Evolutionary conservation across 2,113 vertebrate species (phyloP), one percentile per base, ranked within the genome.

Genomic region (Aegithalos caudatus): DNA sequence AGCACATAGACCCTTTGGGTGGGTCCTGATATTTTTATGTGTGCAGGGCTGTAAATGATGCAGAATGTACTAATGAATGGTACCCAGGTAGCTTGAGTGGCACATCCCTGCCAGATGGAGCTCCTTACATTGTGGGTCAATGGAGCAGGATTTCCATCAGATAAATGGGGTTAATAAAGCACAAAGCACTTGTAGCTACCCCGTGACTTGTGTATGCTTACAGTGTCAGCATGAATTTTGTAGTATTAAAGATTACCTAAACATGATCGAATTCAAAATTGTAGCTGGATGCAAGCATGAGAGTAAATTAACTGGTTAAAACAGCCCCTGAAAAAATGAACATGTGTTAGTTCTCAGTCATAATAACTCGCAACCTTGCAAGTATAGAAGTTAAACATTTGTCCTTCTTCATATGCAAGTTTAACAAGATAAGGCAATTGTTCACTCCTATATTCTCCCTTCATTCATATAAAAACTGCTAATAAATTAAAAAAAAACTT

Each of bases 111-210:
- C 69, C 94, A 95, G 92, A 74, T 71, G 81, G 93, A 95, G 81
- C 71, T 79, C 14, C 70, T 22, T 8, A 40, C 44, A 19, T 76
- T 83, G 37, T 21, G 67, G 90, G 74, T 50, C 94, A 94, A 17
- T 2, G 14, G 78, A 67, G 88, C 47, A 95, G 88, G 45, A 73
- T 96, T 96, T 79, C 65, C 48, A 1, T 13, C 31, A 79, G 71
- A 83, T n/a, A 81, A 93, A 89, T 47, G 61, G 33, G 70, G 45
- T 54, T 91, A 81, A 88, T 79, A 93, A 96, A 85, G 65, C 70
- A 47, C 51, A 69, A 88, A 77, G 51, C 74, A 47, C 83, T 83
- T 45, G 57, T 60, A 83, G 86, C 81, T 91, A 24, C 18, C 1
- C 3, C 1, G 77, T 72, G 79, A 48, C 69, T 50, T 76, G n/a